A percentile compares a stretch with the other conserved stretches of the same genome.
Evolutionary conservation across 1,140 invertebrate species (phyloP).

Genomic region (Drosophila ananassae): DNA sequence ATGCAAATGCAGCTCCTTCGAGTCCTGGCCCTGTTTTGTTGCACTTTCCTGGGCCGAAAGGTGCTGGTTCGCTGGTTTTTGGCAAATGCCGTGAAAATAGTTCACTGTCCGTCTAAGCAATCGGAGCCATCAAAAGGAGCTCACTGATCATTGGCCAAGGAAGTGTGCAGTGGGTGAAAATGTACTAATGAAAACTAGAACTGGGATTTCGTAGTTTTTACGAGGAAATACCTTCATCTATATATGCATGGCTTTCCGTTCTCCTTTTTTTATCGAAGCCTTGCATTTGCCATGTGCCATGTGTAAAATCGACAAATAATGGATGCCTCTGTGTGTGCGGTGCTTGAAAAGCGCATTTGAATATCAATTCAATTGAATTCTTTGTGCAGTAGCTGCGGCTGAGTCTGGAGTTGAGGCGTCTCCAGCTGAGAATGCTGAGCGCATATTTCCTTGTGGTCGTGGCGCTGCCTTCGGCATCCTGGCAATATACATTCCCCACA

Average conservation of each 20-base stretch:
- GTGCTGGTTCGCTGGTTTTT: slow-evolving; percentile 49
- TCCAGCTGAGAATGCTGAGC: slow-evolving; percentile 43
- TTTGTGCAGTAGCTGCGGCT: slow-evolving; percentile 63
- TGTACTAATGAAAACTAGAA: slow-evolving; percentile 61
- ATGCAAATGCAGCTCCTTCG: slow-evolving; percentile 66
- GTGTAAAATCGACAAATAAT: slow-evolving; percentile 77
- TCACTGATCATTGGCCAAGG: slow-evolving; percentile 63
- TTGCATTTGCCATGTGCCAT: slow-evolving; percentile 45
- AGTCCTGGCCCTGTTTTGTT: slow-evolving; percentile 55
- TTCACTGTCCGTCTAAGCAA: slow-evolving; percentile 47
- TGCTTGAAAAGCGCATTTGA: slow-evolving; percentile 77
- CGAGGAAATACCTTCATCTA: slow-evolving; percentile 14
- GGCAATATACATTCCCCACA: slow-evolving; percentile 74
- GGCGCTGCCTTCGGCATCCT: slow-evolving; percentile 42
- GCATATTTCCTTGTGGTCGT: slow-evolving; percentile 67
- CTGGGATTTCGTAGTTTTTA: slow-evolving; percentile 41
- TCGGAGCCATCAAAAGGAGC: slow-evolving; percentile 48
- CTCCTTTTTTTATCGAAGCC: slow-evolving; percentile 10
- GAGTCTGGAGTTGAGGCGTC: slow-evolving; percentile 36
- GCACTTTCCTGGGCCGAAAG: slow-evolving; percentile 49
- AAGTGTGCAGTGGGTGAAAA: slow-evolving; percentile 14
- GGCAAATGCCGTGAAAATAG: slow-evolving; percentile 74
- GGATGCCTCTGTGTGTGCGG: slow-evolving; percentile 55
- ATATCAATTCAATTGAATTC: slow-evolving; percentile 83
- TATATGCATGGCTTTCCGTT: slow-evolving; percentile 16